Evolutionary conservation across 1,140 invertebrate genomes (phyloP), one percentile per base, ranked within the genome.

Genomic region (Nixonia krombeini): DNA sequence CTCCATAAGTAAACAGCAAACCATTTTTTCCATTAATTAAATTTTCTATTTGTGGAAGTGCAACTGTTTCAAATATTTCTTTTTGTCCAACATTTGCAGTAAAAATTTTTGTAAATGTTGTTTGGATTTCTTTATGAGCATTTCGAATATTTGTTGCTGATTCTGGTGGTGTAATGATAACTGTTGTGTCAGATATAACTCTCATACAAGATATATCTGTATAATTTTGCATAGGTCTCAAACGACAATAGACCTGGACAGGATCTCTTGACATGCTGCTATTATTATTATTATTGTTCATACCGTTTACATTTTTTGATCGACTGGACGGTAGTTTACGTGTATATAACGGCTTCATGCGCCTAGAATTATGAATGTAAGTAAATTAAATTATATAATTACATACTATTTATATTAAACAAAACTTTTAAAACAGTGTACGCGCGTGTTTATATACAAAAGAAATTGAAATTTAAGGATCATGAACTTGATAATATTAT

Each of bases 1-100:
- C 94, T 15, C 97, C 97, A 81, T 99, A 99, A 0, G 96, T 95
- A 78, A 99, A 98, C 4, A 99, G 82, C 13, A 97, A 85, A 28
- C 92, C 94, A 87, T 98, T 98, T 81, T 92, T 93, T 31, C 92
- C 93, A 50, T 89, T 87, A 17, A 95, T 85, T 4, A 95, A 80
- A 73, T 92, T 91, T 73, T 94, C 90, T 0, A 99, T 91, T 1
- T 99, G 83, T 0, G 96, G 96, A 35, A 93, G 86, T 0, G 94
- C 94, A n/a, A 96, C 91, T 50, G 88, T 85, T 33, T 93, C 89
- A 82, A 97, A 99, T 7, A 98, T 86, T 50, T 94, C 91, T 76
- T 93, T 91, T 80, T 99, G 98, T 0, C 87, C 81, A 4, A 88
- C 78, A 49, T 89, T 87, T 1, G 91, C 89, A 66, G 91, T 90